Conservation (phyloP, 2,888 invertebrate species). For the Meliscaeva auricollis region DNA sequence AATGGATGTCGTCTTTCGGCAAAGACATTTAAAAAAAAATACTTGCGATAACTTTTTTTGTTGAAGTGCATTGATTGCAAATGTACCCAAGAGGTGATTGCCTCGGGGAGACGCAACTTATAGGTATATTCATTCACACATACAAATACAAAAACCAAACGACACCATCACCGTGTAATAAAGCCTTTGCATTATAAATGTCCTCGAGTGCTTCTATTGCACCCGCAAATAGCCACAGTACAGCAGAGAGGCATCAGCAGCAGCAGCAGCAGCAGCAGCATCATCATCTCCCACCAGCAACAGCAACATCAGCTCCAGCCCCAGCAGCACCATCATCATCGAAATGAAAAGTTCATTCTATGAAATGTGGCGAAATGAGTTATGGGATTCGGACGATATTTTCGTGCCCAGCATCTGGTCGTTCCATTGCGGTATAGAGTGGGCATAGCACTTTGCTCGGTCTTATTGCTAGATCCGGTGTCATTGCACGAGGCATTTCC, state of each 20-base stretch:
- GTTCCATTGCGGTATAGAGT: slow-evolving; percentile 43
- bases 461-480: slow-evolving; percentile 77
- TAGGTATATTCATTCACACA: slow-evolving; percentile 18
- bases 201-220: slow-evolving; percentile 74
- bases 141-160: not conserved
- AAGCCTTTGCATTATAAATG: slow-evolving; percentile 71
- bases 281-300: not conserved
- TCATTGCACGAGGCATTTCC: slow-evolving; percentile 65
- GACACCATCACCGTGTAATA: slow-evolving; percentile 58
- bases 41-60: no score
- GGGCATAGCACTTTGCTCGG: slow-evolving; percentile 68
- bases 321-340: slow-evolving; percentile 42
- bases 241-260: slow-evolving; percentile 2
- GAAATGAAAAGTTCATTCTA: slow-evolving; percentile 78
- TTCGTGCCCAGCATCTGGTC: slow-evolving; percentile 65
- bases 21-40: no score
- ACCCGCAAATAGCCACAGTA: slow-evolving; percentile 70
- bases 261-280: not conserved
- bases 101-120: slow-evolving; percentile 39
- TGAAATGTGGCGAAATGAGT: slow-evolving; percentile 78
- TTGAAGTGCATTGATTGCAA: slow-evolving; percentile 42
- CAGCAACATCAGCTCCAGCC: not conserved
- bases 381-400: slow-evolving; percentile 75
- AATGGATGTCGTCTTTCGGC: no score
- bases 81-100: slow-evolving; percentile 65